Evolutionary conservation across 2,888 invertebrate genomes (phyloP).

Genomic region (Pristionchus exspectatus): DNA sequence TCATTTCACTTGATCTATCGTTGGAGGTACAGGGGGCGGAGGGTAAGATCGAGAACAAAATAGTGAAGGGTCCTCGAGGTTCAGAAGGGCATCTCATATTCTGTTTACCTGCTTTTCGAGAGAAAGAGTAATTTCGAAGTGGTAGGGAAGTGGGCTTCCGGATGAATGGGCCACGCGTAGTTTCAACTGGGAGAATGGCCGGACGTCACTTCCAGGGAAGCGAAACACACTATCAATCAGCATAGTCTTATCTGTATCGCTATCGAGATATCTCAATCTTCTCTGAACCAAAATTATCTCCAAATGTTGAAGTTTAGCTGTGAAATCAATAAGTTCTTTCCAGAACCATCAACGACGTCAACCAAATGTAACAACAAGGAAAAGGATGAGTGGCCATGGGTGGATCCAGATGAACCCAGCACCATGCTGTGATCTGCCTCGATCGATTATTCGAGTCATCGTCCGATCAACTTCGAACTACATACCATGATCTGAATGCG

Average conservation of each 20-base stretch:
- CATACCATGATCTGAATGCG: background rate
- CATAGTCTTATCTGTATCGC: background rate
- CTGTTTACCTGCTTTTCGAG: conserved; percentile 17
- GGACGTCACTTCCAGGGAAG: background rate
- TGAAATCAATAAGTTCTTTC: background rate
- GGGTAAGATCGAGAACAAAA: background rate
- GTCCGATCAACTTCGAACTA: background rate
- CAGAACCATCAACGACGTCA: conserved; percentile 21
- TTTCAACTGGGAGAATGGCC: background rate
- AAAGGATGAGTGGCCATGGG: conserved; percentile 69
- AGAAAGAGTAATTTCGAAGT: conserved; percentile 4
- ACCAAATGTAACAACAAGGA: background rate
- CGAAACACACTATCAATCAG: background rate
- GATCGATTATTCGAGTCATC: background rate
- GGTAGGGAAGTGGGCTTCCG: conserved; percentile 1
- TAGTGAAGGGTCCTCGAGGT: background rate
- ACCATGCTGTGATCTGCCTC: conserved; percentile 67
- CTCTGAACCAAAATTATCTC: too few relatives aligned
- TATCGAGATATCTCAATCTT: background rate
- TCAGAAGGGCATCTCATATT: background rate
- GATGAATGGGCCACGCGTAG: background rate
- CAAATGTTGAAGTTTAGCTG: too few relatives aligned
- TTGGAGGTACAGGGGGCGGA: background rate
- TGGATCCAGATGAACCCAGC: conserved; percentile 72
- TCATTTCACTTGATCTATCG: background rate